Base-by-base conservation (phyloP, 53 echinoderm and acorn worm genomes). In the Echinometra lucunter region DNA sequence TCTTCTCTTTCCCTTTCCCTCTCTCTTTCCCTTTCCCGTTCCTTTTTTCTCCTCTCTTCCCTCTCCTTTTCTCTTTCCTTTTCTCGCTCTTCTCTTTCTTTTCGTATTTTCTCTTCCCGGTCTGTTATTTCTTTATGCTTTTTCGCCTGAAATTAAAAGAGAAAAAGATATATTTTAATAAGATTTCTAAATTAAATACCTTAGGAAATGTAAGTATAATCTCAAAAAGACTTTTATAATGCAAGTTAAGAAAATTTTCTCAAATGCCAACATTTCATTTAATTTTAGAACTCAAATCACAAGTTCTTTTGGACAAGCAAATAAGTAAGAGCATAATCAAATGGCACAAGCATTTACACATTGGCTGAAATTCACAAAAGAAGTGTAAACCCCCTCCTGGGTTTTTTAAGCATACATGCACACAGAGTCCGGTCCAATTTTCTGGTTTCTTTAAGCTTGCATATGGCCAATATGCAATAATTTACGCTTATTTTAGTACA, bases 81-180 rank as follows among this genome's bases (percentile, higher is more conserved):
- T 78, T 98, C 98, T 28, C 96, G 45, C 4, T 96, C 97, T 47
- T 98, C 98, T 19, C 98, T 93, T 81, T 98, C 97, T 70, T 98
- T 97, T 66, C 94, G 70, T 25, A 97, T 56, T 55, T 96, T 96
- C 37, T 95, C 95, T 57, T 97, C 97, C 23, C 95, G 66, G n/a
- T 97, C 97, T 49, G 93, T 94, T 49, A 95, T 88, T 92, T 96
- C 97, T 93, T 98, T 95, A 56, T 95, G 94, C 44, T 95, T 97
- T 88, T 98, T 98, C 58, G 90, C 89, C 98, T 98, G 91, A 7
- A 37, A 93, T 37, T n/a, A 78, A 21, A 42, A 42, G 21, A 38
- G 40, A 75, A 12, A 21, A 40, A 78, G 7, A 40, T 12, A 42
- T 38, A 75, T 16, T 75, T 75, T 6, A 19, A 2, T 37, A 28